phyloP scores from a whole-genome alignment of 2,888 invertebrate species.

The Parnassius mnemosyne region DNA sequence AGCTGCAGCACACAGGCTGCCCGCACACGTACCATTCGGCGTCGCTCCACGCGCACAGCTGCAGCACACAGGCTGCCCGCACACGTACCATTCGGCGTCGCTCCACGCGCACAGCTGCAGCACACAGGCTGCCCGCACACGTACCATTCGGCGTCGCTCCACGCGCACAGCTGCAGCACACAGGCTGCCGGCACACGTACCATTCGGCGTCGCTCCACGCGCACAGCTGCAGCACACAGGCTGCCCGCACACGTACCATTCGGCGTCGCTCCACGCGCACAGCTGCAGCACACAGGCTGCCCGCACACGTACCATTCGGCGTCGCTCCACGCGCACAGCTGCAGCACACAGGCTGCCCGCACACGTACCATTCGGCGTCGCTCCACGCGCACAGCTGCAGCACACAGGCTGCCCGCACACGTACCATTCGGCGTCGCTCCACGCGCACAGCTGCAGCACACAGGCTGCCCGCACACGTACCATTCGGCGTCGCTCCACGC shows the following conservation, averaged over 20 bases:
- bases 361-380: background rate
- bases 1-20: constrained; percentile 73
- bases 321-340: background rate
- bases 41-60: background rate
- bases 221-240: constrained; percentile 29
- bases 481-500: constrained; percentile 90
- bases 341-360: constrained; percentile 79
- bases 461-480: background rate
- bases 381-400: background rate
- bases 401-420: background rate
- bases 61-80: background rate
- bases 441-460: background rate
- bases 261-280: background rate
- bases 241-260: background rate
- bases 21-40: background rate
- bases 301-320: background rate
- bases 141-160: background rate
- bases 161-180: background rate
- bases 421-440: background rate
- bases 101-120: constrained; percentile 40
- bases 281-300: background rate
- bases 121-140: constrained; percentile 30
- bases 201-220: constrained; percentile 49
- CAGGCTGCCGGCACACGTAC: background rate
- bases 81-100: background rate